These are phyloP conservation scores for Argyra leucocephala DNA, from an alignment of 2,888 invertebrate genomes.

Conservation along the genomic window DNA sequence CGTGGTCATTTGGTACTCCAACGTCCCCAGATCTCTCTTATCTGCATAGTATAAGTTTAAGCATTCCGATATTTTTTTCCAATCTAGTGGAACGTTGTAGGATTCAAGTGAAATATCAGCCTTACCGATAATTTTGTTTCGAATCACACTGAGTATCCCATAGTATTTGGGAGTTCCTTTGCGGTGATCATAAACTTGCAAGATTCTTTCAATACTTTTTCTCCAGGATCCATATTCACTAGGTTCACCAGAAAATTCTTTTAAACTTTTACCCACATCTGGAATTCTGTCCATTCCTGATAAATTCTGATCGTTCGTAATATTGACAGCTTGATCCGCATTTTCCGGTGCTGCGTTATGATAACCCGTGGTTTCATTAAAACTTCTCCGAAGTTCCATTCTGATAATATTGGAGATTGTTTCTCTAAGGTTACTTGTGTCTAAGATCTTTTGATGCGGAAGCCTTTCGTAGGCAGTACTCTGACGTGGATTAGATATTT, in stretches of 20 bases:
- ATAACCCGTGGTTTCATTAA: no score
- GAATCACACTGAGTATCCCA: slow-evolving; percentile 16
- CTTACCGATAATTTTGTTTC: slow-evolving; percentile 18
- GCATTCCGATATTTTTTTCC: slow-evolving; percentile 15
- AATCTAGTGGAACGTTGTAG: slow-evolving; percentile 18
- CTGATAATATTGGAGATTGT: no score
- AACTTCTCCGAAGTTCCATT: no score
- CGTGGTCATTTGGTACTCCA: slow-evolving; percentile 15
- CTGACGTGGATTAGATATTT: no score
- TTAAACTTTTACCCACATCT: slow-evolving; percentile 16
- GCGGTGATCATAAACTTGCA: slow-evolving; percentile 16
- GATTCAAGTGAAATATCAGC: slow-evolving; percentile 18
- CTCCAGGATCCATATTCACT: slow-evolving; percentile 18
- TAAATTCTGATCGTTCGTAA: no score
- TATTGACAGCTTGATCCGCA: no score
- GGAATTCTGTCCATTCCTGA: slow-evolving; percentile 20
- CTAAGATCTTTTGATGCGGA: no score
- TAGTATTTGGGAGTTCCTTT: slow-evolving; percentile 17
- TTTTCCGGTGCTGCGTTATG: no score
- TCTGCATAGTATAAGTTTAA: slow-evolving; percentile 16
- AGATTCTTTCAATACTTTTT: slow-evolving; percentile 18
- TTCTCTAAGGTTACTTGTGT: no score
- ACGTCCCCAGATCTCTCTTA: slow-evolving; percentile 11
- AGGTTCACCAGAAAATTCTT: slow-evolving; percentile 17
- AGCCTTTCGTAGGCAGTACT: no score